Conservation (phyloP, 2,888 invertebrate species). For the Fissipunctia ypsillon region DNA sequence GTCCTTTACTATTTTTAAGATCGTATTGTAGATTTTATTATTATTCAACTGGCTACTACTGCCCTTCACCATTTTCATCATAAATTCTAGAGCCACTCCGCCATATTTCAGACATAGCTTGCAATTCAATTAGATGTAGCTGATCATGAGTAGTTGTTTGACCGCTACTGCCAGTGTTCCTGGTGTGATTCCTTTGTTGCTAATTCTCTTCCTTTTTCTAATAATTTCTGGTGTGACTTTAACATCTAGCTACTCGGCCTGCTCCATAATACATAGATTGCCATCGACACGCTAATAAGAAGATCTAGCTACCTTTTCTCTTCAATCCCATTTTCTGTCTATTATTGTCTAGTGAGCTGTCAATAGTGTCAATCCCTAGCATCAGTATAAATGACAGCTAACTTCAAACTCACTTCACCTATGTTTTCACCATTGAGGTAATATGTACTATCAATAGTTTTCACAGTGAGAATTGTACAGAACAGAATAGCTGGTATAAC, state of each 20-base stretch:
- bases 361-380: background rate
- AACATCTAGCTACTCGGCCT: background rate
- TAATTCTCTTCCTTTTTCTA: background rate
- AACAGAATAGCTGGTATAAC: background rate
- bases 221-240: background rate
- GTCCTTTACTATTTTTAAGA: background rate
- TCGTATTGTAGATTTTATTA: background rate
- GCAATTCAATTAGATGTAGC: background rate
- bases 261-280: too few relatives aligned
- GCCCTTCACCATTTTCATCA: background rate
- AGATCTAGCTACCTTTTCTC: too few relatives aligned
- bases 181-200: background rate
- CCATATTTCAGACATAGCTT: background rate
- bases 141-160: background rate
- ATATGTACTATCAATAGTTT: too few relatives aligned
- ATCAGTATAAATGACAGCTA: too few relatives aligned
- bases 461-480: background rate
- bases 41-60: background rate
- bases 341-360: too few relatives aligned
- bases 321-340: too few relatives aligned
- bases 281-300: too few relatives aligned
- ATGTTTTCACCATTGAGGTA: too few relatives aligned
- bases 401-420: too few relatives aligned
- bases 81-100: background rate
- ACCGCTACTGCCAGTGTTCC: background rate